Conservation (phyloP, 2,113 vertebrate genomes). For the Corydoras maculifer region DNA sequence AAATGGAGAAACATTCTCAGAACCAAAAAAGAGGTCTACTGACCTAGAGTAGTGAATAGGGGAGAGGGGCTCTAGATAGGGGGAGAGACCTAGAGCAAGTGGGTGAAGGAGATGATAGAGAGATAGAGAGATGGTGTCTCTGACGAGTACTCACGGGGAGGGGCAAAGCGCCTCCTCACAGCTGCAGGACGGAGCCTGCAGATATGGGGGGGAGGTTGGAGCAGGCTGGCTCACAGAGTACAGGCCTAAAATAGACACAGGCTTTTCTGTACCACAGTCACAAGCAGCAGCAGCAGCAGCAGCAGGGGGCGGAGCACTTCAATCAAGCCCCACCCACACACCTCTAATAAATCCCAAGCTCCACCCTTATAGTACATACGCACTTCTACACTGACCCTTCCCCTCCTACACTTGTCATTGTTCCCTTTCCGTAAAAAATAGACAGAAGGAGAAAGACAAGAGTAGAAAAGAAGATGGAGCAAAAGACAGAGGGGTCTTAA, state of each 20-base stretch:
- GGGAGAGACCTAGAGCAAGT: conserved; percentile 55
- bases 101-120: conserved; percentile 48
- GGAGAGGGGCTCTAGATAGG: conserved; percentile 45
- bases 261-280: conserved; percentile 99
- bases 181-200: conserved; percentile 99
- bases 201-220: conserved; percentile 94
- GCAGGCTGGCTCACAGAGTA: conserved; percentile 99
- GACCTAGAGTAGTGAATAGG: conserved; percentile 29
- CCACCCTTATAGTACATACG: conserved; percentile 27
- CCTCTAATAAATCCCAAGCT: conserved; percentile 13
- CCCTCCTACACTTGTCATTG: conserved; percentile 4
- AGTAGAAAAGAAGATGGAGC: conserved; percentile 12
- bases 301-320: conserved; percentile 71
- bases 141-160: conserved; percentile 96
- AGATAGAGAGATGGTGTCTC: conserved; percentile 66
- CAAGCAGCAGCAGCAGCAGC: conserved; percentile 84
- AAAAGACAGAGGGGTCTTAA: conserved; percentile 10
- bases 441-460: conserved; percentile 2
- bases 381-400: conserved; percentile 34
- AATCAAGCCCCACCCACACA: conserved; percentile 55
- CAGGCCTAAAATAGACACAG: conserved; percentile 99
- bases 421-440: background rate
- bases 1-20: conserved; percentile 12
- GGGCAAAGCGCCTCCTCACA: conserved; percentile 99
- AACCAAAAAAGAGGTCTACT: conserved; percentile 24